These are phyloP conservation scores for Butastur rufipennis DNA, from an alignment of 2,113 vertebrate genomes.

Conservation along the genomic window DNA sequence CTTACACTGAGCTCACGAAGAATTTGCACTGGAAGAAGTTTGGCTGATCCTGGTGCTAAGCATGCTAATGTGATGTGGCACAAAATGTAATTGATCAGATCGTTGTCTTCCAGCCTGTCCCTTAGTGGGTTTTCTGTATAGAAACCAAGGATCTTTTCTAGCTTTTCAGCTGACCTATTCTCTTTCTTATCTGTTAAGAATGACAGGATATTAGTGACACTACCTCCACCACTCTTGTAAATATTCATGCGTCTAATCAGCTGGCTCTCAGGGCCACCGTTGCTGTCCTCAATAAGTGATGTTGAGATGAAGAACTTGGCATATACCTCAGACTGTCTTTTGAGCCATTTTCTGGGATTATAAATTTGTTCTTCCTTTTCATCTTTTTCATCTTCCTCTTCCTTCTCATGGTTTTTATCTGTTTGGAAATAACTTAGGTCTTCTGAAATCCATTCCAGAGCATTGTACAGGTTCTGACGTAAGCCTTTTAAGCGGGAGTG, in stretches of 20 bases:
- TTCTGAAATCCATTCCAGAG: slow-evolving; percentile 82
- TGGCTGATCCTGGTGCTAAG: slow-evolving; percentile 56
- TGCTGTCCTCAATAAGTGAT: neutral
- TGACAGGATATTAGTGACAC: slow-evolving; percentile 74
- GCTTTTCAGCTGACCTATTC: neutral
- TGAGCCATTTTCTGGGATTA: slow-evolving; percentile 74
- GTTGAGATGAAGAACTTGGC: slow-evolving; percentile 67
- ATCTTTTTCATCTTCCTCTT: slow-evolving; percentile 48
- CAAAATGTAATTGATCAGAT: slow-evolving; percentile 75
- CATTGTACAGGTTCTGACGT: slow-evolving; percentile 65
- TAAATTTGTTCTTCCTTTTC: slow-evolving; percentile 66
- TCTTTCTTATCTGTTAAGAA: slow-evolving; percentile 69
- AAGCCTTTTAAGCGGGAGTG: slow-evolving; percentile 73
- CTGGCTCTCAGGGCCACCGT: neutral
- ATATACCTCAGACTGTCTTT: slow-evolving; percentile 64
- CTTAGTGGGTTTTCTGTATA: slow-evolving; percentile 61
- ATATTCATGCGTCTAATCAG: slow-evolving; percentile 73
- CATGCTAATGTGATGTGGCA: slow-evolving; percentile 75
- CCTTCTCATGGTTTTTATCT: slow-evolving; percentile 48
- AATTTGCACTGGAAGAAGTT: slow-evolving; percentile 29
- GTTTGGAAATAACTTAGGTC: slow-evolving; percentile 83
- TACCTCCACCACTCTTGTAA: slow-evolving; percentile 75
- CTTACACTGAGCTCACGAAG: slow-evolving; percentile 70
- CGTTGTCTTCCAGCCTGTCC: slow-evolving; percentile 62
- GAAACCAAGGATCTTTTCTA: slow-evolving; percentile 71